A percentile compares a stretch with the other conserved stretches of the same genome.
Conservation (phyloP, 2,888 invertebrate species). For the Conomelus anceps region DNA sequence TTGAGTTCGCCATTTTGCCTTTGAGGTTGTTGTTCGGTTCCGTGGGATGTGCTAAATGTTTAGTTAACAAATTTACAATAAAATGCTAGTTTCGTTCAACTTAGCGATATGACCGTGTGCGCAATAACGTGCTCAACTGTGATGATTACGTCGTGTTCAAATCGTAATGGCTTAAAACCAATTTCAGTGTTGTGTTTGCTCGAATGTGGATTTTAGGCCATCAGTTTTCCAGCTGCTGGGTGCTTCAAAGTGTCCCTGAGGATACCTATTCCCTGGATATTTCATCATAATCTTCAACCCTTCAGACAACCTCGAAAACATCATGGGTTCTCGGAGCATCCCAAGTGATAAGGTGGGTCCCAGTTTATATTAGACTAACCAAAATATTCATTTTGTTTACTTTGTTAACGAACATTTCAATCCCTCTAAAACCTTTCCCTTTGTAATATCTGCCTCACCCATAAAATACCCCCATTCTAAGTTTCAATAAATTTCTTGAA, state of each 20-base stretch:
- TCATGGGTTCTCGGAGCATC: conserved; percentile 8
- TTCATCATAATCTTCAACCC: neutral
- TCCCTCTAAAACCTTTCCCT: neutral
- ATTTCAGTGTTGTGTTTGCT: neutral
- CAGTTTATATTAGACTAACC: neutral
- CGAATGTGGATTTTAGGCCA: neutral
- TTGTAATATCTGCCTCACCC: neutral
- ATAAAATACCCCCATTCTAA: neutral
- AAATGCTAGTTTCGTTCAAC: neutral
- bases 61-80: neutral
- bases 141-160: neutral
- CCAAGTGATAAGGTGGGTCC: conserved; percentile 5
- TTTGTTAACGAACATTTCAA: neutral
- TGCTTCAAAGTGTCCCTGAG: neutral
- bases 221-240: neutral
- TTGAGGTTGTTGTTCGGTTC: neutral
- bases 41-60: neutral
- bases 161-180: neutral
- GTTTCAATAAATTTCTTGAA: too few relatives aligned
- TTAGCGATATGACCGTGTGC: neutral
- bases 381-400: neutral
- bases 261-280: conserved; percentile 3
- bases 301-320: neutral
- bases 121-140: neutral
- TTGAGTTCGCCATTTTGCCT: conserved; percentile 8